Base-by-base conservation (phyloP, 2,113 vertebrate genomes). In the Camelus dromedarius region DNA sequence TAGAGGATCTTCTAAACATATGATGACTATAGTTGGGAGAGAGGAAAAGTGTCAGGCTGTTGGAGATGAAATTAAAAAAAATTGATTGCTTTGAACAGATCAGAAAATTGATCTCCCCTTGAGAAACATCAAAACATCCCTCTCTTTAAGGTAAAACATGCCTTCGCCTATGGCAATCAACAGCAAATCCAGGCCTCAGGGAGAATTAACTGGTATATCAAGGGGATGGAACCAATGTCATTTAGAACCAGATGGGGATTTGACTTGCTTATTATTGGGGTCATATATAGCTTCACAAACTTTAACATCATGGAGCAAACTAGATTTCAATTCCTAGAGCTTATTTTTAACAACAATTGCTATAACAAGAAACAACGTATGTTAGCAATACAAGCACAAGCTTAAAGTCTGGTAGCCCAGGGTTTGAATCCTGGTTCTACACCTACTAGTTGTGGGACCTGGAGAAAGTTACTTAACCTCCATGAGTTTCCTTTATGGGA, bases 1-100 rank as follows among this genome's bases (percentile, higher is more conserved):
- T 38, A 72, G 84, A 94, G 28, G 72, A 75, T 89, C 50, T 97
- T 92, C 46, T 80, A 75, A 94, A 80, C 69, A 84, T 19, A 30
- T 35, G 15, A 96, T 58, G 10, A 67, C 28, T 69, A 14, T 84
- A 32, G 35, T 89, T 80, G 42, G 62, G 50, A 69, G 50, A 80
- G 8, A 89, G 54, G 7, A 52, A 75, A 89, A 56, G n/a, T 32
- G 73, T 60, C 42, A 48, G 70, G 24, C 26, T 60, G 11, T 60
- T 85, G 66, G 28, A 66, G 48, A 75, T n/a, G 19, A 66, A 38
- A 48, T 56, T 91, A 4, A n/a, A 14, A 79, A 89, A 50, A 19
- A 46, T 6, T 20, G 10, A 62, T 70, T 69, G 30, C 58, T 93
- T 50, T 84, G 56, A 80, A 73, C 38, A 73, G 28, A 67, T 89